Conservation (phyloP, 2,888 invertebrate species). For the Caenorhabditis zanzibari region DNA sequence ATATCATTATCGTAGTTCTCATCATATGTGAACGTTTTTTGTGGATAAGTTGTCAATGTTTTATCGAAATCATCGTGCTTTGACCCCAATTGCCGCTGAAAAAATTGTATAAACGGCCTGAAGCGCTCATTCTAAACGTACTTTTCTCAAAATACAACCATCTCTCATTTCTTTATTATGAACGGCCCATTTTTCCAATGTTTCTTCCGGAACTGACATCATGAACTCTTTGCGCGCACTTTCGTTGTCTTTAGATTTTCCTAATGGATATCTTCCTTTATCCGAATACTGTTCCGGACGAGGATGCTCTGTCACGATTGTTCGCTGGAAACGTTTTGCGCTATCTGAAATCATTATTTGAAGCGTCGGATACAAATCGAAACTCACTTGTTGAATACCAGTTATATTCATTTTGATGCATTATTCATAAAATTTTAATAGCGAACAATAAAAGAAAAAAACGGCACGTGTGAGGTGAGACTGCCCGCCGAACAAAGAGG, state of each 20-base stretch:
- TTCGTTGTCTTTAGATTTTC: constrained; percentile 26
- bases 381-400: constrained; percentile 53
- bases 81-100: constrained; percentile 6
- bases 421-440: not conserved
- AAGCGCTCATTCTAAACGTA: not conserved
- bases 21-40: not conserved
- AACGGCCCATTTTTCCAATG: constrained; percentile 20
- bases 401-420: constrained; percentile 26
- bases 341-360: constrained; percentile 19
- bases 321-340: constrained; percentile 13
- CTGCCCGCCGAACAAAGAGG: too few relatives aligned
- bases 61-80: not conserved
- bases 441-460: not conserved
- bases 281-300: constrained; percentile 28
- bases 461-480: not conserved
- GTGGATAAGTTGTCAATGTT: constrained; percentile 15
- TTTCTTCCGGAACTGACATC: constrained; percentile 8
- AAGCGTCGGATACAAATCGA: not conserved
- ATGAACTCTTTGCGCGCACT: constrained; percentile 1
- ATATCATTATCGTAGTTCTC: constrained; percentile 3
- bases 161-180: constrained; percentile 9
- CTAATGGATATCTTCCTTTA: constrained; percentile 28
- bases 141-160: constrained; percentile 14
- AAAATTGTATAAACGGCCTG: not conserved
- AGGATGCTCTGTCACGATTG: not conserved